phyloP scores from a whole-genome alignment of 2,797 vertebrate genomes.

The Lerista edwardsae region DNA sequence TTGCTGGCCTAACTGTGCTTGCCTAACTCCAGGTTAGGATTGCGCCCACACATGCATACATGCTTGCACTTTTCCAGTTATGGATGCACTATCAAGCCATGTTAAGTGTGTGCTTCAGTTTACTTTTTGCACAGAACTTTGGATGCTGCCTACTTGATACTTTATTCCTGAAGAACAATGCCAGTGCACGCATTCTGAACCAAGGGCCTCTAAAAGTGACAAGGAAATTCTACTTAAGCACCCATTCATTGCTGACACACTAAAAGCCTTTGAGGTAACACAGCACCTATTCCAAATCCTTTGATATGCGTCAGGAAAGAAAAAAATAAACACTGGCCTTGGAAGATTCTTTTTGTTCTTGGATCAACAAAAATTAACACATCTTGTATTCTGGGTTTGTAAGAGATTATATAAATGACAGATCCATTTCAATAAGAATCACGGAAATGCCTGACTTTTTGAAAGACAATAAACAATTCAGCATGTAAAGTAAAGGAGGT shows the following conservation, averaged over 20 bases:
- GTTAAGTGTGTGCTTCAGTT: background rate
- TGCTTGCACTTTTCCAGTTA: background rate
- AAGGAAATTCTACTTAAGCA: background rate
- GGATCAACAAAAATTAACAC: conserved; percentile 12
- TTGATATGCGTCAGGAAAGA: background rate
- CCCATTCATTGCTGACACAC: background rate
- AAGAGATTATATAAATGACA: background rate
- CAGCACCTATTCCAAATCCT: background rate
- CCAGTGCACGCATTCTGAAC: background rate
- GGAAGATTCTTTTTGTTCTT: background rate
- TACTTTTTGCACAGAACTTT: background rate
- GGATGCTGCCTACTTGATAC: background rate
- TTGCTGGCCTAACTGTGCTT: too few relatives aligned
- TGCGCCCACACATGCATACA: too few relatives aligned
- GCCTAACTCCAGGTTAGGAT: too few relatives aligned
- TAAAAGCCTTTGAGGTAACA: background rate
- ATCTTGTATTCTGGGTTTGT: background rate
- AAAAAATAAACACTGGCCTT: background rate
- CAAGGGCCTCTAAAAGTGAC: background rate
- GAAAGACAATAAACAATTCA: background rate
- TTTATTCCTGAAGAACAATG: background rate
- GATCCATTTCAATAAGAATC: accelerated
- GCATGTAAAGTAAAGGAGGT: background rate
- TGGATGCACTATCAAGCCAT: background rate
- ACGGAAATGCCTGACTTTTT: background rate